These are phyloP conservation scores for Bellardia pandia DNA, from an alignment of 2,888 invertebrate genomes.

Conservation along the genomic window DNA sequence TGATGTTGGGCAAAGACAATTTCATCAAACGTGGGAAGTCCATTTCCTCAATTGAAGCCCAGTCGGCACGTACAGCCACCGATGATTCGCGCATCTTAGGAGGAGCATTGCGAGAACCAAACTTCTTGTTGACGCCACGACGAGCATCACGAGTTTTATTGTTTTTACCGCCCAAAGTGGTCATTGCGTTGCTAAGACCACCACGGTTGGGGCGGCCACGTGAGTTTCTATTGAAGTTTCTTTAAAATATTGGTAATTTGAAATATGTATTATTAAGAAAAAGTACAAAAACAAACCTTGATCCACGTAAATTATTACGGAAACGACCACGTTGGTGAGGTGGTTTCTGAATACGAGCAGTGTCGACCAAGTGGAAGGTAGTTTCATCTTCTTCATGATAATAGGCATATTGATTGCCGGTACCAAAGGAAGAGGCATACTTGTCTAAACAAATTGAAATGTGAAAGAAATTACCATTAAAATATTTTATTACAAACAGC, in stretches of 20 bases:
- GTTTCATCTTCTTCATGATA: slow-evolving; percentile 99
- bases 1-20: slow-evolving; percentile 94
- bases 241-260: not conserved
- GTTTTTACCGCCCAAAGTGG: slow-evolving; percentile 92
- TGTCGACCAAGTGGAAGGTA: slow-evolving; percentile 98
- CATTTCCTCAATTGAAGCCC: slow-evolving; percentile 99
- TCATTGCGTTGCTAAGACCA: slow-evolving; percentile 90
- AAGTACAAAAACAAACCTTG: slow-evolving; percentile 83
- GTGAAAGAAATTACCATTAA: not conserved
- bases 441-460: slow-evolving; percentile 85
- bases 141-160: slow-evolving; percentile 91
- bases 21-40: slow-evolving; percentile 98
- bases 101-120: slow-evolving; percentile 92
- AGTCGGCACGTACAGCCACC: slow-evolving; percentile 97
- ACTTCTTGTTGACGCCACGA: slow-evolving; percentile 91
- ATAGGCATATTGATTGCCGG: slow-evolving; percentile 98
- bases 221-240: slow-evolving; percentile 67
- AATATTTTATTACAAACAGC: not conserved
- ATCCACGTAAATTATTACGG: slow-evolving; percentile 91
- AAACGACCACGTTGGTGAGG: slow-evolving; percentile 97
- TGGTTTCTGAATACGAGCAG: slow-evolving; percentile 94
- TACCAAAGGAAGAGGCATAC: slow-evolving; percentile 96
- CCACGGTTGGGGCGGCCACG: slow-evolving; percentile 88
- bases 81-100: slow-evolving; percentile 98
- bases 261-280: not conserved